Evolutionary conservation across 2,113 vertebrate genomes (phyloP).

Genomic region (Chrysochloris asiatica): DNA sequence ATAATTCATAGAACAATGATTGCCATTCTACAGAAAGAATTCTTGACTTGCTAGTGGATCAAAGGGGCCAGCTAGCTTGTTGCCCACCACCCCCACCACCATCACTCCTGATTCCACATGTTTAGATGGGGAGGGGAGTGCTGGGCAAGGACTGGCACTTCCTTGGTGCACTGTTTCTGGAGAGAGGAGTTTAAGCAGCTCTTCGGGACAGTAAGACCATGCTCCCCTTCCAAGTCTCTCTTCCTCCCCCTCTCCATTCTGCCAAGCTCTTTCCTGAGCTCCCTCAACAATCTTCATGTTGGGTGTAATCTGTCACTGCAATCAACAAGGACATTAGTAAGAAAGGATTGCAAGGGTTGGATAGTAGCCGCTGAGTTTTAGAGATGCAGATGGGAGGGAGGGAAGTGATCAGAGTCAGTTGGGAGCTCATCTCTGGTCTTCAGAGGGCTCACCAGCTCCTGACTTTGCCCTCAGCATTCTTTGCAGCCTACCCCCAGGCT

Average conservation of each 20-base stretch:
- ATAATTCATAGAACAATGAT: not conserved
- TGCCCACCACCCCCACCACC: too few relatives aligned
- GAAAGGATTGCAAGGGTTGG: not conserved
- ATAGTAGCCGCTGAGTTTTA: not conserved
- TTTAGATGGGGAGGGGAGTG: too few relatives aligned
- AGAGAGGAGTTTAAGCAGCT: not conserved
- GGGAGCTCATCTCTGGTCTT: fast-evolving
- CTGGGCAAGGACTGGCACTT: not conserved
- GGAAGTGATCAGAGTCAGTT: not conserved
- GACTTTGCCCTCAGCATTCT: not conserved
- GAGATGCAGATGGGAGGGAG: not conserved
- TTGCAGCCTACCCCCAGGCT: not conserved
- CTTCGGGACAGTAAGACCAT: too few relatives aligned
- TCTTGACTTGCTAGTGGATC: not conserved
- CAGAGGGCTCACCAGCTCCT: not conserved
- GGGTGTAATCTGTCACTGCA: not conserved
- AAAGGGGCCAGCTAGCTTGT: not conserved
- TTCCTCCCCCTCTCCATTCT: not conserved
- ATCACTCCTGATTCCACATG: fast-evolving
- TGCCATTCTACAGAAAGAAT: not conserved
- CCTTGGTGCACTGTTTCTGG: not conserved
- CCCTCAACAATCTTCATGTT: fast-evolving
- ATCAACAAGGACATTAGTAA: not conserved
- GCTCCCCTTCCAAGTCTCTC: not conserved
- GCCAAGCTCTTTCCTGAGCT: not conserved